Base-by-base conservation (phyloP, 1,140 invertebrate species). In the Nephila pilipes region DNA sequence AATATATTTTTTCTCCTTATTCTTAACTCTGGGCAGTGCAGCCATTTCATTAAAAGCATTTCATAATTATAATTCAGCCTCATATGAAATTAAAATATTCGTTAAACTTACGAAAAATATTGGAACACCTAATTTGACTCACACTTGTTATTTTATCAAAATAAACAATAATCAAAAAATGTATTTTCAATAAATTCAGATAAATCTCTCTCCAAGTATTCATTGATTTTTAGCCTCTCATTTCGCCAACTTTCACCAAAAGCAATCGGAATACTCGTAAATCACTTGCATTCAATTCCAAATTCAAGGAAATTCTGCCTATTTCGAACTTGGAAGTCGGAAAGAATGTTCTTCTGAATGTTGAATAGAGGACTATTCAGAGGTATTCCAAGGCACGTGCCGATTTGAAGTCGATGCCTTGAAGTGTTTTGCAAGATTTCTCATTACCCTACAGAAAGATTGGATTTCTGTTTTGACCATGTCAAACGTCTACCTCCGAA, bases 221-320 rank as follows among this genome's bases (percentile, higher is more conserved):
- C 69, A 36, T 75, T 75, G 69, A 75, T 75, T 75, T 75, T 75
- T 36, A 32, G 16, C 32, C 25, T 75, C 69, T 29, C 16, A 32
- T 75, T 75, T 75, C 32, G 69, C 32, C 29, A 75, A 75, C 69
- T 75, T 75, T 75, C 69, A 75, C 69, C 69, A 75, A 32, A 18
- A 75, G 69, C 69, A 75, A 75, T 75, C 69, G 69, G 69, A 75
- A 75, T 75, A n/a, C n/a, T n/a, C n/a, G n/a, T n/a, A 75, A 75
- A 75, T 75, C 69, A 32, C 69, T 36, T 36, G 29, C 69, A 32
- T 75, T 75, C 69, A 36, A 75, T 75, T 75, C n/a, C 69, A 75
- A 36, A 75, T 75, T 32, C 69, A 75, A 29, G 29, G 29, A 32
- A 65, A 32, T 32, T 75, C 69, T 75, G 12, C 69, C 69, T 18